Conservation (phyloP, 2,797 vertebrate genomes). For the Chelmon rostratus region DNA sequence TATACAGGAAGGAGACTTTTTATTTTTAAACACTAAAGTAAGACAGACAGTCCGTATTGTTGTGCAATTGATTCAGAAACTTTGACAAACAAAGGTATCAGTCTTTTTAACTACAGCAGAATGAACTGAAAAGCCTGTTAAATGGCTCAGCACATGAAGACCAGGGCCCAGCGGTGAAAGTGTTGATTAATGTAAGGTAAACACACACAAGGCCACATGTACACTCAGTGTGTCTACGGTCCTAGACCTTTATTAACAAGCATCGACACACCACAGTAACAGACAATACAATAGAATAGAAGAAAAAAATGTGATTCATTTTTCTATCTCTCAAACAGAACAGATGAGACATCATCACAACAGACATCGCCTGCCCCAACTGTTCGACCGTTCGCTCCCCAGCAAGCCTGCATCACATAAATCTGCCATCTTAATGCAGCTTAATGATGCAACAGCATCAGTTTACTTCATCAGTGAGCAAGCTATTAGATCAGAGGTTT, state of each 20-base stretch:
- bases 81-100: neutral
- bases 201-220: conserved; percentile 4
- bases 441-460: conserved; percentile 2
- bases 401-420: neutral
- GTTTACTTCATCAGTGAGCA: conserved; percentile 17
- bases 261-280: neutral
- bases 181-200: conserved; percentile 24
- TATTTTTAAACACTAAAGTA: conserved; percentile 12
- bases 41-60: conserved; percentile 27
- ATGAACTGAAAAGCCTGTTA: neutral
- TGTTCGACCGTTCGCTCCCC: neutral
- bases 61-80: conserved; percentile 18
- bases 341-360: conserved; percentile 1
- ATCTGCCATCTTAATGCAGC: conserved; percentile 1
- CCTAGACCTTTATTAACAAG: neutral
- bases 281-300: too few species aligned
- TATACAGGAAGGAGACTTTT: neutral
- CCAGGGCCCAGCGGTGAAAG: neutral
- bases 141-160: neutral
- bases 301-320: neutral
- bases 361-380: neutral
- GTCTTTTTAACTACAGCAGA: conserved; percentile 14
- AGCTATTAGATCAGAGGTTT: conserved; percentile 3
- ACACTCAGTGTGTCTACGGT: neutral
- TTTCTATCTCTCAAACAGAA: neutral